Evolutionary conservation across 2,797 vertebrate genomes (phyloP).

Genomic region (Ctenochaetus hawaiiensis): DNA sequence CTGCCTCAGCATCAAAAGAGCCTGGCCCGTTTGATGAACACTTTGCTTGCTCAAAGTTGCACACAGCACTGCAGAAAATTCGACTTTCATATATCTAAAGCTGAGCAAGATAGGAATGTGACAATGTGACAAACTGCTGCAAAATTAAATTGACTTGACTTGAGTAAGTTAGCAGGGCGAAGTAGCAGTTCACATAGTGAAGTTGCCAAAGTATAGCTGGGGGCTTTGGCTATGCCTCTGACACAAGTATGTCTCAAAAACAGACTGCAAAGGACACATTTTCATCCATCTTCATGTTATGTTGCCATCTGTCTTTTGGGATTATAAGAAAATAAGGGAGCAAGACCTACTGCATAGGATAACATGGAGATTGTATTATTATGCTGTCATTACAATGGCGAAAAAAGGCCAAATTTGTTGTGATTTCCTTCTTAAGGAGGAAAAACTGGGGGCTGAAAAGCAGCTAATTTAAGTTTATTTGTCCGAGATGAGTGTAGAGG

Average conservation of each 20-base stretch:
- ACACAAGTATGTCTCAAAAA: not conserved
- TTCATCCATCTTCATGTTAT: not conserved
- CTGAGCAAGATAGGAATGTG: conserved; percentile 56
- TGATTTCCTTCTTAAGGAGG: not conserved
- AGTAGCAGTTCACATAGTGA: conserved; percentile 11
- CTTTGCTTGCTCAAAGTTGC: conserved; percentile 73
- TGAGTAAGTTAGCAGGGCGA: conserved; percentile 58
- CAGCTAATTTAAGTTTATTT: not conserved
- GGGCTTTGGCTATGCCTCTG: not conserved
- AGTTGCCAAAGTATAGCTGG: conserved; percentile 7
- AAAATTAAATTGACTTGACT: conserved; percentile 65
- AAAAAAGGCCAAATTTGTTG: not conserved
- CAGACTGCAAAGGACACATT: not conserved
- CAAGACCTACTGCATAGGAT: not conserved
- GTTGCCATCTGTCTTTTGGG: not conserved
- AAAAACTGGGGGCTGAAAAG: not conserved
- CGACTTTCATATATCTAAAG: conserved; percentile 73
- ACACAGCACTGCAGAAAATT: conserved; percentile 64
- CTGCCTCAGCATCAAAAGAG: conserved; percentile 78
- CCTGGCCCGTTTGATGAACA: conserved; percentile 73
- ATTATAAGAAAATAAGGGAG: not conserved
- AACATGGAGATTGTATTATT: not conserved
- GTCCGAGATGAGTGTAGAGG: not conserved
- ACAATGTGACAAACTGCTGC: conserved; percentile 67
- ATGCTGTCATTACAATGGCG: no score